Evolutionary conservation across 2,888 invertebrate species (phyloP), one percentile per base, ranked within the genome.

Genomic region (Agriopis marginaria): DNA sequence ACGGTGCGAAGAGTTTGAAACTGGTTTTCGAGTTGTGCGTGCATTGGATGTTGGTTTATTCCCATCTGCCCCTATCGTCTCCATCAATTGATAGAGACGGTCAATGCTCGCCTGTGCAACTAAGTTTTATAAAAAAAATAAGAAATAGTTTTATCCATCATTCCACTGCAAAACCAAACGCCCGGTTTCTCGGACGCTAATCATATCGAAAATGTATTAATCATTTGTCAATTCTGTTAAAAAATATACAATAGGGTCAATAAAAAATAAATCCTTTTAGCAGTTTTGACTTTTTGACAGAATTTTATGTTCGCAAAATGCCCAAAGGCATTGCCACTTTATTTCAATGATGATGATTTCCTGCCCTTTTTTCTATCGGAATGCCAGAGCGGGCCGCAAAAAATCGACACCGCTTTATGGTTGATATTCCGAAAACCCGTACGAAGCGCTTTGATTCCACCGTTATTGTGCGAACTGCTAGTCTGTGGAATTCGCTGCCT

Each of bases 121-220:
- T 7, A 40, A 9, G 42, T 63, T 45, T 49, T 7, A 42, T 65
- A 45, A 53, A 53, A 45, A 8, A 12, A 45, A 50, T 56, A 45
- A 53, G 12, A 53, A 45, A 65, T 58, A 65, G 79, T 75, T 78
- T 76, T 79, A 73, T 76, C 5, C 81, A 82, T 75, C 85, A 87
- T 87, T 87, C 87, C 87, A 86, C 79, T 73, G 66, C 75, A 73
- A 47, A 74, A 82, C 81, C 83, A 84, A 39, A 39, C 12, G 32
- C 12, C 11, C 39, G 53, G 53, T 39, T 39, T 39, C 53, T 53
- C 51, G 32, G 12, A 51, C 23, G 51, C 23, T 23, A 23, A 51
- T 51, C 23, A n/a, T 7, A 17, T 32, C 3, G 32, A 32, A 32
- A 32, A 32, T 32, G 3, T 32, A 32, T 32, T 32, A 32, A 4